These are phyloP conservation scores for Pocillopora damicornis DNA, from an alignment of 64 coral and sea anemone genomes.

Conservation along the genomic window DNA sequence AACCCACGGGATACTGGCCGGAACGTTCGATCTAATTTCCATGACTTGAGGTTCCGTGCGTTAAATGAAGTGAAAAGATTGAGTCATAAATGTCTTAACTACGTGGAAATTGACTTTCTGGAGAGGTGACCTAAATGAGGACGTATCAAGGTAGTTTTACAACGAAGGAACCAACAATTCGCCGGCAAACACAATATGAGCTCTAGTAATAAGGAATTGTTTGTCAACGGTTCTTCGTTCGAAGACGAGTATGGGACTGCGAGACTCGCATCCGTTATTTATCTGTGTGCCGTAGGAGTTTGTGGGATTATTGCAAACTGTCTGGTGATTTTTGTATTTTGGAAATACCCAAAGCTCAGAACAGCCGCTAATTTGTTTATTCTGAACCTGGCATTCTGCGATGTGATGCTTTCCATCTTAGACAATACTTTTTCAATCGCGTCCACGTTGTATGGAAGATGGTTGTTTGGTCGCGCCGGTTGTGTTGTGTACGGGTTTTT, in stretches of 20 bases:
- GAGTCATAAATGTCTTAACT: not conserved
- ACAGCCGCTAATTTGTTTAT: slow-evolving; percentile 93
- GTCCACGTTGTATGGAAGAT: slow-evolving; percentile 52
- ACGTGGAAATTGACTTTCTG: not conserved
- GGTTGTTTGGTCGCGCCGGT: slow-evolving; percentile 64
- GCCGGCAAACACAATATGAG: slow-evolving; percentile 7
- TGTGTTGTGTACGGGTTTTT: slow-evolving; percentile 86
- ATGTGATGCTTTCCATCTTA: slow-evolving; percentile 76
- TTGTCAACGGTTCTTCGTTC: slow-evolving; percentile 10
- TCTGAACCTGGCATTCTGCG: slow-evolving; percentile 86
- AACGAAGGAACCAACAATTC: not conserved
- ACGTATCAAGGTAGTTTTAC: not conserved
- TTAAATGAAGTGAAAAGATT: not conserved
- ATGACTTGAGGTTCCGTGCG: too few relatives aligned
- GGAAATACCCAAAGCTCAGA: slow-evolving; percentile 77
- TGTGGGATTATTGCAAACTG: slow-evolving; percentile 67
- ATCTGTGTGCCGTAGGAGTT: slow-evolving; percentile 58
- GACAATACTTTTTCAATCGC: slow-evolving; percentile 68
- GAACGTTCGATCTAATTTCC: not conserved
- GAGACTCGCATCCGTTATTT: slow-evolving; percentile 60
- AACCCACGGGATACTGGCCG: not conserved
- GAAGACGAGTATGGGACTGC: slow-evolving; percentile 27
- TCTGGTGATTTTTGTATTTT: slow-evolving; percentile 71
- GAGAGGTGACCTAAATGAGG: slow-evolving; percentile 3
- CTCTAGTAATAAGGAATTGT: not conserved